phyloP scores from a whole-genome alignment of 1,140 invertebrate species.

The Prorops nasuta region DNA sequence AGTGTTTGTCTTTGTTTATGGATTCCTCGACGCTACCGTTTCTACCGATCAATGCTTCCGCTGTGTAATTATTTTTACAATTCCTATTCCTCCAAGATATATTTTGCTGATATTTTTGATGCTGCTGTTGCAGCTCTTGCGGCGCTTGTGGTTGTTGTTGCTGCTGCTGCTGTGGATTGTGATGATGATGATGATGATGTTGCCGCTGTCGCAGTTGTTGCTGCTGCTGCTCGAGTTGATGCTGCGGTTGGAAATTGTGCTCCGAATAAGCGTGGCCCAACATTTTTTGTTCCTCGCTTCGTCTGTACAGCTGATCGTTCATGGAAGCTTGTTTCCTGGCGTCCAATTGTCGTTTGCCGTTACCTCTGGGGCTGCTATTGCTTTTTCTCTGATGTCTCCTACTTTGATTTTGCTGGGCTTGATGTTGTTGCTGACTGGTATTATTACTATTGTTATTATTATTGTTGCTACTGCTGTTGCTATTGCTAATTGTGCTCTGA shows the following conservation, averaged over 20 bases:
- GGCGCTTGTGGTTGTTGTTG: constrained; percentile 25
- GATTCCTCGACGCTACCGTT: constrained; percentile 46
- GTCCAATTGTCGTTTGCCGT: constrained; percentile 48
- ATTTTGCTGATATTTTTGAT: constrained; percentile 51
- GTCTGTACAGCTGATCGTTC: constrained; percentile 35
- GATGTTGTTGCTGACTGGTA: constrained; percentile 24
- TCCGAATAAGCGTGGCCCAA: constrained; percentile 34
- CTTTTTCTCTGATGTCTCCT: constrained; percentile 43
- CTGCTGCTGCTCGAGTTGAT: constrained; percentile 25
- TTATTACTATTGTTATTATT: constrained; percentile 33
- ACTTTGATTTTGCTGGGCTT: constrained; percentile 24
- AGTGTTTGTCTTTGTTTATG: constrained; percentile 44
- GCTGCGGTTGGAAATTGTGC: constrained; percentile 39
- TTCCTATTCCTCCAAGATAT: constrained; percentile 48
- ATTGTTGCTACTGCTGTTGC: constrained; percentile 27
- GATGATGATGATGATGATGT: not conserved
- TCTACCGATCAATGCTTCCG: constrained; percentile 60
- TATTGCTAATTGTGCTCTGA: constrained; percentile 24
- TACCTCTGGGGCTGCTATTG: constrained; percentile 42
- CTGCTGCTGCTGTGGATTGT: constrained; percentile 30
- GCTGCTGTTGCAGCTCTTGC: constrained; percentile 26
- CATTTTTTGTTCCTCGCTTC: constrained; percentile 47
- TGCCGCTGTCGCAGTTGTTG: constrained; percentile 23
- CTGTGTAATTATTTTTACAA: constrained; percentile 62
- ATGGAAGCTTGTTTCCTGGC: constrained; percentile 40